These are phyloP conservation scores for Dreissena rostriformis DNA, from an alignment of 1,140 invertebrate species.

Conservation along the genomic window DNA sequence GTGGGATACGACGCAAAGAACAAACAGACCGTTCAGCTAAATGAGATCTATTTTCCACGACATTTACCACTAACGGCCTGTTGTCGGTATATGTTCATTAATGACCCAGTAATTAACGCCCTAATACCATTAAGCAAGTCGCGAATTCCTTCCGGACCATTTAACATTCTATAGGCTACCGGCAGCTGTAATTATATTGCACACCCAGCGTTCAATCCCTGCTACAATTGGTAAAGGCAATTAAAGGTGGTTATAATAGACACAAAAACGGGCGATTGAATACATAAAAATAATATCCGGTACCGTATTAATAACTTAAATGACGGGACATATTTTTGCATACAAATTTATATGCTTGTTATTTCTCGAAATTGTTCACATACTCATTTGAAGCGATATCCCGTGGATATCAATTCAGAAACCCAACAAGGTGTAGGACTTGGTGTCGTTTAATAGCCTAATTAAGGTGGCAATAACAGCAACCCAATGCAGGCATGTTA, in stretches of 20 bases:
- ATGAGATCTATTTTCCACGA: slow-evolving; percentile 27
- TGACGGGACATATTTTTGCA: slow-evolving; percentile 34
- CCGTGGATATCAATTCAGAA: slow-evolving; percentile 37
- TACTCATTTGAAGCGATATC: slow-evolving; percentile 51
- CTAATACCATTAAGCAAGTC: slow-evolving; percentile 42
- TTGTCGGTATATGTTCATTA: slow-evolving; percentile 8
- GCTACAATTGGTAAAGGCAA: slow-evolving; percentile 18
- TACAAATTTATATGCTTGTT: slow-evolving; percentile 55
- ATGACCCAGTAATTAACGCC: slow-evolving; percentile 52
- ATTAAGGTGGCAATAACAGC: slow-evolving; percentile 46
- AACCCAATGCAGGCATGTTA: too few species aligned
- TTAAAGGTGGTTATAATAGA: slow-evolving; percentile 28
- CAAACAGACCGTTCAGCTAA: slow-evolving; percentile 14
- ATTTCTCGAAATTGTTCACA: slow-evolving; percentile 28
- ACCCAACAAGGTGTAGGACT: slow-evolving; percentile 39
- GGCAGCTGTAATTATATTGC: slow-evolving; percentile 20
- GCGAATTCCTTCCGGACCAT: slow-evolving; percentile 33
- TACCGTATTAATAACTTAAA: slow-evolving; percentile 30
- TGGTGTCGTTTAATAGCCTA: slow-evolving; percentile 27
- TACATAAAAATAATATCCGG: slow-evolving; percentile 54
- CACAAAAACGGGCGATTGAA: slow-evolving; percentile 26
- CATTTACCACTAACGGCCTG: slow-evolving; percentile 29
- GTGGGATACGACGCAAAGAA: too few species aligned
- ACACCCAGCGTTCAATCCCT: slow-evolving; percentile 43
- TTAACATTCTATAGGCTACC: slow-evolving; percentile 1